These are phyloP conservation scores for Maniola jurtina DNA, from an alignment of 1,140 invertebrate genomes.

Conservation along the genomic window DNA sequence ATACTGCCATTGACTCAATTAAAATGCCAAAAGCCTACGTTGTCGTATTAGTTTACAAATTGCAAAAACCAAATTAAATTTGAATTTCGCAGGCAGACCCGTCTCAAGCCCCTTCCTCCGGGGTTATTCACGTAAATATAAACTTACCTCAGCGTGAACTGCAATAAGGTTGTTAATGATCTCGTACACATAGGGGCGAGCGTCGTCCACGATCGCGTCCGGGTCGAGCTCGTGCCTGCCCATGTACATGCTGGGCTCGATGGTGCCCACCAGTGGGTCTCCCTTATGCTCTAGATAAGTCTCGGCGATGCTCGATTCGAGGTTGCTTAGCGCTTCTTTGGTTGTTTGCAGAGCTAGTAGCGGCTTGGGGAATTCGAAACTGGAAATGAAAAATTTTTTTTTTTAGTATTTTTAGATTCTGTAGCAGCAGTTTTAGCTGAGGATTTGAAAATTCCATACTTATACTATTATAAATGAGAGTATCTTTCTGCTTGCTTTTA, in stretches of 20 bases:
- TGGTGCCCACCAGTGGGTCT: slow-evolving; percentile 94
- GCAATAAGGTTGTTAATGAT: slow-evolving; percentile 94
- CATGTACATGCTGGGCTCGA: slow-evolving; percentile 97
- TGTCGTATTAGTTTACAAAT: no score
- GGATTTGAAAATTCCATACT: no score
- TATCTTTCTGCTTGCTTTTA: no score
- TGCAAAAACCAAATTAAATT: no score
- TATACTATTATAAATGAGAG: no score
- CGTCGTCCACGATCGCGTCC: slow-evolving; percentile 85
- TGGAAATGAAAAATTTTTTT: slow-evolving; percentile 29
- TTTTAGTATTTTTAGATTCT: no score
- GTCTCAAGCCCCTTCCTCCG: no score
- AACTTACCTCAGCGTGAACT: slow-evolving; percentile 92
- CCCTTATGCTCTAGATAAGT: slow-evolving; percentile 95
- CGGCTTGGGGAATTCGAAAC: slow-evolving; percentile 86
- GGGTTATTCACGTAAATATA: no score
- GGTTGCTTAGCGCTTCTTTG: slow-evolving; percentile 80
- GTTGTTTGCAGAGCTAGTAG: slow-evolving; percentile 80
- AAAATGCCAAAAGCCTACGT: no score
- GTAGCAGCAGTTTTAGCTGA: no score
- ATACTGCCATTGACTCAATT: no score
- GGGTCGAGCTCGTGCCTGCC: slow-evolving; percentile 92
- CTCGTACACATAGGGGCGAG: slow-evolving; percentile 95
- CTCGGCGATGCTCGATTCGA: slow-evolving; percentile 87
- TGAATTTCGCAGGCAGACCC: no score